Evolutionary conservation across 1,140 invertebrate species (phyloP).

Genomic region (Nasonia giraulti): DNA sequence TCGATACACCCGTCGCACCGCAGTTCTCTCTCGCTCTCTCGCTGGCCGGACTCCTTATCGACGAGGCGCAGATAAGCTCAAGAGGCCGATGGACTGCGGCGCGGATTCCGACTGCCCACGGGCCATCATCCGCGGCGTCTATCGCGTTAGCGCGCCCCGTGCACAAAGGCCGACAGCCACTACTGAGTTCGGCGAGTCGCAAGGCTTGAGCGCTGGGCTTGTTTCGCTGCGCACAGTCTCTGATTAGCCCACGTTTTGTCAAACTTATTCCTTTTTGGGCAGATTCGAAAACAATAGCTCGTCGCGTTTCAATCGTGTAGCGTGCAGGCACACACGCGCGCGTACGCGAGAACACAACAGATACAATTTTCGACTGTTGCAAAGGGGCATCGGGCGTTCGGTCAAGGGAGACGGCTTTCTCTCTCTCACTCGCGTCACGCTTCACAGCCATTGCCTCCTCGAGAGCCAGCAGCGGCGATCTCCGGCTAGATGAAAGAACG

Average conservation of each 20-base stretch:
- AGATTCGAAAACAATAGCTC: no score
- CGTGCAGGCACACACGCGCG: background rate
- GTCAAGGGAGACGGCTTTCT: background rate
- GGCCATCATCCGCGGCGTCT: background rate
- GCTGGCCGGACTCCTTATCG: background rate
- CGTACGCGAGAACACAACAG: background rate
- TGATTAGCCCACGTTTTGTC: no score
- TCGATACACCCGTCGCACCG: background rate
- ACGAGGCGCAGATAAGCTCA: slow-evolving; percentile 8
- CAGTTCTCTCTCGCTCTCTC: background rate
- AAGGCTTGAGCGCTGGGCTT: no score
- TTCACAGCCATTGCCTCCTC: slow-evolving; percentile 59
- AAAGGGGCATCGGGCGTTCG: slow-evolving; percentile 3
- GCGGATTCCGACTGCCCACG: background rate
- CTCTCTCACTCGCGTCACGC: slow-evolving; percentile 43
- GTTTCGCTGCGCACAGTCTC: no score
- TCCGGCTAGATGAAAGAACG: slow-evolving; percentile 37
- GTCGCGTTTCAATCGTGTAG: slow-evolving; percentile 3
- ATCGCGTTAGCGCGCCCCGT: background rate
- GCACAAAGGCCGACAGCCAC: background rate
- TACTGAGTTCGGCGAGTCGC: background rate
- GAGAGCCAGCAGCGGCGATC: slow-evolving; percentile 48
- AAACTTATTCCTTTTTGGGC: no score
- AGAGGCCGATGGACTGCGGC: background rate
- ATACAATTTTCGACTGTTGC: slow-evolving; percentile 52